Conservation (phyloP, 2,797 vertebrate species). For the Myotis findleyi region DNA sequence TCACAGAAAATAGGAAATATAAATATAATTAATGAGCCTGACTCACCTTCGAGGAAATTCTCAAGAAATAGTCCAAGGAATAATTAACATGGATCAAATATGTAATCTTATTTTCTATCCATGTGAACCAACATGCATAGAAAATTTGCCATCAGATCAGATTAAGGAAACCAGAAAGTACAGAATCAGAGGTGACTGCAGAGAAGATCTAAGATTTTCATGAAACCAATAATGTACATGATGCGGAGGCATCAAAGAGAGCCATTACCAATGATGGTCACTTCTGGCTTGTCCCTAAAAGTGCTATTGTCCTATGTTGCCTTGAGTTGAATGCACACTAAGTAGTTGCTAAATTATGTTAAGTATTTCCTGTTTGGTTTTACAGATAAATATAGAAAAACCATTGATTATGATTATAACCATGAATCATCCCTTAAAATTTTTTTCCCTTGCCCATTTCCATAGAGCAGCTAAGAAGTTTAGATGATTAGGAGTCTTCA, state of each 20-base stretch:
- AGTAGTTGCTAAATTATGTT: constrained; percentile 8
- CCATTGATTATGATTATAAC: background rate
- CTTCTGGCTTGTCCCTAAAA: background rate
- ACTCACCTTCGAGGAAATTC: background rate
- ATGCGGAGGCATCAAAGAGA: background rate
- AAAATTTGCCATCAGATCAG: background rate
- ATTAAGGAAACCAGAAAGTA: background rate
- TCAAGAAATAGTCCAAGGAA: background rate
- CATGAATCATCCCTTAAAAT: background rate
- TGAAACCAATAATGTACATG: background rate
- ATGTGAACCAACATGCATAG: background rate
- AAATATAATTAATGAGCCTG: background rate
- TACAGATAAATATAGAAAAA: constrained; percentile 4
- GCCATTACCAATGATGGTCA: background rate
- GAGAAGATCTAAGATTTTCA: background rate
- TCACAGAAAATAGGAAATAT: constrained; percentile 6
- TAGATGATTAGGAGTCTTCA: background rate
- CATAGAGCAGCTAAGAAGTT: background rate
- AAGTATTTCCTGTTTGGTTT: background rate
- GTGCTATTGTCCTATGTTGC: background rate
- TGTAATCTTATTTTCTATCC: background rate
- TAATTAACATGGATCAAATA: background rate
- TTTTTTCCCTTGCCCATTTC: background rate
- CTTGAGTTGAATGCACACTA: background rate
- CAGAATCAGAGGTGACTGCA: background rate